phyloP scores from a whole-genome alignment of 2,888 invertebrate species.

The Pollenia amentaria region DNA sequence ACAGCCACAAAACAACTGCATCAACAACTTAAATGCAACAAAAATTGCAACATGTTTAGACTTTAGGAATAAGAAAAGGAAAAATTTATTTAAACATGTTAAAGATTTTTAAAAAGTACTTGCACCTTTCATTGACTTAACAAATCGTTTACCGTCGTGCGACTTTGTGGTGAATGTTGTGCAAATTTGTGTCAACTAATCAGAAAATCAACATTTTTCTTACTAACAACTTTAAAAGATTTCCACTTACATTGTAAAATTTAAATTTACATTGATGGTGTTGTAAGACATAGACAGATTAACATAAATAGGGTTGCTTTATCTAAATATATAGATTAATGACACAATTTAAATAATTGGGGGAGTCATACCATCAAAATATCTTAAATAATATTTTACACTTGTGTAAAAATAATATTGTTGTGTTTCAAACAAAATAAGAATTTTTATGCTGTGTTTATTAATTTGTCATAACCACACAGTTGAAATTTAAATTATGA shows the following conservation, averaged over 20 bases:
- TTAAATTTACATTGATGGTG: constrained; percentile 7
- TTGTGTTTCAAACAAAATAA: too few relatives aligned
- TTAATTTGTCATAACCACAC: too few relatives aligned
- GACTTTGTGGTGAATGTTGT: constrained; percentile 53
- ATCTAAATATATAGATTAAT: neutral
- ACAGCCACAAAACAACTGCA: neutral
- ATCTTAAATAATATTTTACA: too few relatives aligned
- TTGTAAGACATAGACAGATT: constrained; percentile 4
- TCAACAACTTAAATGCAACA: constrained; percentile 35
- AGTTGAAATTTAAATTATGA: too few relatives aligned
- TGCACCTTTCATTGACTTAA: constrained; percentile 70
- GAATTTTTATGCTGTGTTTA: too few relatives aligned
- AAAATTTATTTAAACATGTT: constrained; percentile 45
- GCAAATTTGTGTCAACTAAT: constrained; percentile 46
- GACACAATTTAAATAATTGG: neutral
- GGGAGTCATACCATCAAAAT: too few relatives aligned
- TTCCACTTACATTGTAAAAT: neutral
- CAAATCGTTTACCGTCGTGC: constrained; percentile 68
- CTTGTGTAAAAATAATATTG: too few relatives aligned
- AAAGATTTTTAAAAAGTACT: constrained; percentile 48
- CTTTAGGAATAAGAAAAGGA: constrained; percentile 9
- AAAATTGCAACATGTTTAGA: constrained; percentile 31
- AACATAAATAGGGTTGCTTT: neutral
- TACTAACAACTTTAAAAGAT: neutral
- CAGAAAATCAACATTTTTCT: constrained; percentile 26